These are phyloP conservation scores for Lacanobia wlatinum DNA, from an alignment of 2,888 invertebrate genomes.

Conservation along the genomic window DNA sequence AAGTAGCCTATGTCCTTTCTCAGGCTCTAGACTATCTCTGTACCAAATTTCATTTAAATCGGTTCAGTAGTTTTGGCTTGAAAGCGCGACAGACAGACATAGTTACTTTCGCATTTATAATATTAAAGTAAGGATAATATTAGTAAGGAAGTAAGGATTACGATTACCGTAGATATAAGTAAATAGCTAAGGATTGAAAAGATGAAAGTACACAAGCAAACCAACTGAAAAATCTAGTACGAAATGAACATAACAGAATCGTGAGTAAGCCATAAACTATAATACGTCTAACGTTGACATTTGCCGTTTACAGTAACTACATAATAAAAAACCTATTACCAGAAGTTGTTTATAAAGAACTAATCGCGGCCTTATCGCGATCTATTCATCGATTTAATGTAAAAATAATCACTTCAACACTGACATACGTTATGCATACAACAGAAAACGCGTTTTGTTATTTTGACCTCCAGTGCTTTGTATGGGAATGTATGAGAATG, in stretches of 20 bases:
- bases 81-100: no score
- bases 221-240: background rate
- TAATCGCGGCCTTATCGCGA: slow-evolving; percentile 39
- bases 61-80: no score
- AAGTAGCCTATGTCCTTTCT: no score
- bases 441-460: slow-evolving; percentile 31
- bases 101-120: no score
- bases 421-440: slow-evolving; percentile 32
- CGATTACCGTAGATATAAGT: no score
- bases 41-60: no score
- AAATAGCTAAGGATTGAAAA: background rate
- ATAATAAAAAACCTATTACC: slow-evolving; percentile 40
- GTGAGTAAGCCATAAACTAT: slow-evolving; percentile 32
- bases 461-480: slow-evolving; percentile 33
- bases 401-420: slow-evolving; percentile 44
- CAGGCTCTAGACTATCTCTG: no score
- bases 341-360: slow-evolving; percentile 26
- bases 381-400: slow-evolving; percentile 44
- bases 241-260: slow-evolving; percentile 15
- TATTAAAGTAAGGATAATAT: no score
- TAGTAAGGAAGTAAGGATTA: no score
- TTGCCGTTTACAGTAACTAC: slow-evolving; percentile 26
- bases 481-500: background rate
- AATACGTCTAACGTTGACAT: slow-evolving; percentile 30
- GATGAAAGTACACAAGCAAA: background rate